Evolutionary conservation across 2,888 invertebrate genomes (phyloP).

Genomic region (Platynereis dumerilii): DNA sequence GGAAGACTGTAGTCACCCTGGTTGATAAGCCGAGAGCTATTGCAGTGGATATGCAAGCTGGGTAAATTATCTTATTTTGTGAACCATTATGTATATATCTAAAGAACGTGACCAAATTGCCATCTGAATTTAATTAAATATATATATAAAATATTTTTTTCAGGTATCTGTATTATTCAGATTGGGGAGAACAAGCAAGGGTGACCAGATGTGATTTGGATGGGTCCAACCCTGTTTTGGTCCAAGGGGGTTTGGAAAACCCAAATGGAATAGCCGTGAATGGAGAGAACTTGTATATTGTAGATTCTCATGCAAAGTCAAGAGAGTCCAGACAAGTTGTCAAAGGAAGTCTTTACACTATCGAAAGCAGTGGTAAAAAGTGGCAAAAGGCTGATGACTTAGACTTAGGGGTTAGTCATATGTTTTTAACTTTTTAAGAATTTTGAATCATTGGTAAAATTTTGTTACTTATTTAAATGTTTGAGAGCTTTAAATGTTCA

Average conservation of each 20-base stretch:
- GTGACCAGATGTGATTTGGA: conserved; percentile 46
- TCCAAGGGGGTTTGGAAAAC: conserved; percentile 41
- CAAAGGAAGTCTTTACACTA: conserved; percentile 7
- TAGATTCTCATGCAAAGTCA: conserved; percentile 46
- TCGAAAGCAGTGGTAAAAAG: too few species aligned
- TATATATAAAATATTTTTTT: conserved; percentile 2
- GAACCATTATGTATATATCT: too few species aligned
- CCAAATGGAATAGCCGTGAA: conserved; percentile 46
- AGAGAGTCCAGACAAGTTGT: conserved; percentile 32
- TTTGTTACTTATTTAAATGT: too few species aligned
- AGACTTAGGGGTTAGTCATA: too few species aligned
- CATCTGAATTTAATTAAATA: too few species aligned
- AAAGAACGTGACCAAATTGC: too few species aligned
- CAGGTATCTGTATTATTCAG: conserved; percentile 51
- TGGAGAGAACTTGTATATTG: conserved; percentile 41
- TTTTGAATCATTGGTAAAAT: too few species aligned
- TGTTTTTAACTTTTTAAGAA: too few species aligned
- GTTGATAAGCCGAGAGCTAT: conserved; percentile 42
- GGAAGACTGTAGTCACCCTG: conserved; percentile 41
- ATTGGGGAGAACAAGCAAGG: conserved; percentile 45
- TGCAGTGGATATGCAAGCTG: conserved; percentile 41
- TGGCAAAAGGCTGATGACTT: too few species aligned
- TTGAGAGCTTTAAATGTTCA: too few species aligned
- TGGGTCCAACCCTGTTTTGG: conserved; percentile 40
- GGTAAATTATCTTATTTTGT: background rate